Evolutionary conservation across 2,888 invertebrate species (phyloP).

Genomic region (Chloroclysta siterata): DNA sequence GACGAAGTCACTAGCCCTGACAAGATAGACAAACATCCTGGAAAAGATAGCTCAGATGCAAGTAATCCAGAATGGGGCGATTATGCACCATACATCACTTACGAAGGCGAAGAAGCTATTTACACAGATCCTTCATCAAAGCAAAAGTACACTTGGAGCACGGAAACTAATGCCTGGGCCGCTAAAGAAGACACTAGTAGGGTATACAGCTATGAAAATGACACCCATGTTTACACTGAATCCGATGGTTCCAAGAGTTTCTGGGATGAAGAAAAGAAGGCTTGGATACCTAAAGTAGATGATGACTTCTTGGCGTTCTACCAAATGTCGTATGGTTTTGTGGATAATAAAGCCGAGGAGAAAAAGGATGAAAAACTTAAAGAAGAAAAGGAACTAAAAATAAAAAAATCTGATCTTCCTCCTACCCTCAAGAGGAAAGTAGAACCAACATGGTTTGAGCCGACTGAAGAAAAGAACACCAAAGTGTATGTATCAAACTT

Average conservation of each 20-base stretch:
- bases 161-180: constrained; percentile 80
- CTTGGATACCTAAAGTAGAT: constrained; percentile 98
- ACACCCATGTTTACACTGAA: constrained; percentile 92
- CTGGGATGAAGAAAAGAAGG: constrained; percentile 95
- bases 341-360: constrained; percentile 83
- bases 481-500: constrained; percentile 98
- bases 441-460: constrained; percentile 95
- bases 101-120: constrained; percentile 88
- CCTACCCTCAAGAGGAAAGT: constrained; percentile 82
- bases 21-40: constrained; percentile 8
- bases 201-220: constrained; percentile 89
- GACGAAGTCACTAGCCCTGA: constrained; percentile 4
- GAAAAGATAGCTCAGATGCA: constrained; percentile 25
- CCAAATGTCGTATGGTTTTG: constrained; percentile 97
- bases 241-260: constrained; percentile 95
- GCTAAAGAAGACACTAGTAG: constrained; percentile 63
- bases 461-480: constrained; percentile 93
- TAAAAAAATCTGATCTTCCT: constrained; percentile 67
- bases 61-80: constrained; percentile 61
- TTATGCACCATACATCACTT: constrained; percentile 87
- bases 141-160: constrained; percentile 88
- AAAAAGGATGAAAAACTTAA: constrained; percentile 62
- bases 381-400: constrained; percentile 40
- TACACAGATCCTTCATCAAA: constrained; percentile 90
- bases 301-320: constrained; percentile 98